Evolutionary conservation across 2,888 invertebrate species (phyloP), one percentile per base, ranked within the genome.

Genomic region (Pachliopta kotzebuea): DNA sequence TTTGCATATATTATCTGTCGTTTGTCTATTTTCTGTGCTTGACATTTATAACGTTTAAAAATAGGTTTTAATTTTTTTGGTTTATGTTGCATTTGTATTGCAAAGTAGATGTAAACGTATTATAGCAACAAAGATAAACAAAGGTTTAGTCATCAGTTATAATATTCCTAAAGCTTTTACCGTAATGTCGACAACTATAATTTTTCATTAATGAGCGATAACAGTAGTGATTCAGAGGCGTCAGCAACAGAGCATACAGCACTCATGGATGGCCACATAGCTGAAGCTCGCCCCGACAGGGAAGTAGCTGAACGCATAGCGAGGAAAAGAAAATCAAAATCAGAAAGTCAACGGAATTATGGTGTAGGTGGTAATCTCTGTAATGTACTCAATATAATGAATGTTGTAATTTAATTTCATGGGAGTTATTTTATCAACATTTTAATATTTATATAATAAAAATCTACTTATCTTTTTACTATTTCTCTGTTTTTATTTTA

Each of bases 241-340:
- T 92, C 92, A 81, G 93, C 93, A 76, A 94, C 94, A 81, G 96
- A 96, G 93, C 94, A 93, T 76, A 96, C 96, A 77, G 95, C 95
- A 87, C 94, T 96, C 83, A 96, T 96, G 96, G 96, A 96, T 93
- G 96, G 95, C 80, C 96, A 96, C 92, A 95, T 95, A 80, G 93
- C 94, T 66, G 94, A 94, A 81, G 93, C 93, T 72, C 92, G 93
- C 71, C 88, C 92, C 65, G 93, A 93, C 72, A 90, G 93, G 83
- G 93, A 93, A 75, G 84, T 88, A 69, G 88, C 86, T 67, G 92
- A 92, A 69, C 91, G 93, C 65, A 88, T 84, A 71, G 88, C 92
- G 42, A 92, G 94, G 70, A 94, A 94, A 80, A 83, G 93, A 66
- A 93, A 93, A 71, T 85, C 92, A 53, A 93, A 93, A 76, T 76